These are phyloP conservation scores for Acrocephalus arundinaceus DNA, from an alignment of 2,113 vertebrate genomes.

Conservation along the genomic window DNA sequence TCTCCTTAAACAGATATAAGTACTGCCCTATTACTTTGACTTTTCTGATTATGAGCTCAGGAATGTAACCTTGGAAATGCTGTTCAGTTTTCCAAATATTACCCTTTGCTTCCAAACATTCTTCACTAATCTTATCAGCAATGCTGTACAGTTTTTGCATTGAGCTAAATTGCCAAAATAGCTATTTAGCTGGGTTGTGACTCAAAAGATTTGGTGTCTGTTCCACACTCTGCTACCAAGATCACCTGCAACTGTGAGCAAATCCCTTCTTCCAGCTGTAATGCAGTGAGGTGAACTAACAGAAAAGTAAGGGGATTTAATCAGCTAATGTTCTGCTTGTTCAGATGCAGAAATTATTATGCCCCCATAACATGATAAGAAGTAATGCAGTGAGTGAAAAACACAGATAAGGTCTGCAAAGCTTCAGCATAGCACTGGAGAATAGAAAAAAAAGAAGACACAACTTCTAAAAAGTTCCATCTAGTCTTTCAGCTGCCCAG, in stretches of 20 bases:
- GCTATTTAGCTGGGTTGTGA: not conserved
- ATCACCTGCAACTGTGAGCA: not conserved
- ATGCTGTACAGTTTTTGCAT: not conserved
- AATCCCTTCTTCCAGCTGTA: not conserved
- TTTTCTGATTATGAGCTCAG: not conserved
- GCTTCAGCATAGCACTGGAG: not conserved
- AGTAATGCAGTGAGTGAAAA: not conserved
- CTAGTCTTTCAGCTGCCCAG: not conserved
- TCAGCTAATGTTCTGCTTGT: not conserved
- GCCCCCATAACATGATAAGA: not conserved
- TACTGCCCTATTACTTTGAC: not conserved
- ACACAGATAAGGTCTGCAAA: not conserved
- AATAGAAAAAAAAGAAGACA: not conserved
- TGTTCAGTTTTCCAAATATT: not conserved
- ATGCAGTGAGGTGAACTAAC: not conserved
- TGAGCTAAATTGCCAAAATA: not conserved
- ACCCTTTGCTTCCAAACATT: not conserved
- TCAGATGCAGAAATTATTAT: not conserved
- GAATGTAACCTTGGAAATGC: not conserved
- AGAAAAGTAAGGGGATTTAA: not conserved
- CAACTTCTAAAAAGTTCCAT: not conserved
- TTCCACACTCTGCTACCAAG: not conserved
- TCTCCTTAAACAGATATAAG: not conserved
- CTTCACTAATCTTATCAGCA: conserved; percentile 1
- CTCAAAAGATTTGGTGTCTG: not conserved